phyloP scores from a whole-genome alignment of 2,888 invertebrate genomes.

The Nomada hirtipes region DNA sequence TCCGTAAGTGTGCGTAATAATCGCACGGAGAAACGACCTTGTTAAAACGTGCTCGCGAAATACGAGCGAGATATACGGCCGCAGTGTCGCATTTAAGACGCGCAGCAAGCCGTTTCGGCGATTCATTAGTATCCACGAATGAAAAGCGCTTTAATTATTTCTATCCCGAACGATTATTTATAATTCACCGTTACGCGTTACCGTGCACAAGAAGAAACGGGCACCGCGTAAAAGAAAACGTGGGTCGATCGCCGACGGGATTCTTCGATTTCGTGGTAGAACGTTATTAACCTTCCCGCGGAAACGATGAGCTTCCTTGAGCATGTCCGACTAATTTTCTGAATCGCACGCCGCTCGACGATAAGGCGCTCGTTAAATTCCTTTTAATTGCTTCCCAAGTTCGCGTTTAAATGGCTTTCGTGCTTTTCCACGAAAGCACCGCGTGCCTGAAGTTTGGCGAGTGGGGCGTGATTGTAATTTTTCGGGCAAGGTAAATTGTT shows the following conservation, averaged over 20 bases:
- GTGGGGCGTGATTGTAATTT: background rate
- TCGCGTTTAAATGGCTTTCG: constrained; percentile 27
- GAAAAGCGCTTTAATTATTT: constrained; percentile 61
- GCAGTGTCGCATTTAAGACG: constrained; percentile 52
- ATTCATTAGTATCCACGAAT: constrained; percentile 60
- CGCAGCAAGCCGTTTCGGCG: constrained; percentile 63
- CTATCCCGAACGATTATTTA: constrained; percentile 54
- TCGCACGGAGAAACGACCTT: constrained; percentile 46
- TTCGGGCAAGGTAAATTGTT: background rate
- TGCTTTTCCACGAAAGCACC: constrained; percentile 19
- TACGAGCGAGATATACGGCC: constrained; percentile 7
- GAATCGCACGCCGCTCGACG: constrained; percentile 50
- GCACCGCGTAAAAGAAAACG: background rate
- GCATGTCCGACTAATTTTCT: constrained; percentile 72
- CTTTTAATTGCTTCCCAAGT: constrained; percentile 60
- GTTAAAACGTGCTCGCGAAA: constrained; percentile 43
- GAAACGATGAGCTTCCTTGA: constrained; percentile 72
- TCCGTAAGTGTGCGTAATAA: constrained; percentile 14
- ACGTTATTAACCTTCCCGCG: constrained; percentile 64
- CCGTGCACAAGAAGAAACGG: constrained; percentile 5
- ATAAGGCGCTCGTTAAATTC: constrained; percentile 68
- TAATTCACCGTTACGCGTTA: constrained; percentile 51
- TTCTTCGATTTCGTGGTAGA: constrained; percentile 70
- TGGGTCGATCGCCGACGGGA: constrained; percentile 50
- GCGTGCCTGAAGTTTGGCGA: no score